Evolutionary conservation across 2,113 vertebrate species (phyloP).

Genomic region (zebrafish (Danio rerio)): GRCz12tu NC_133179.1:10602001-10602500

Average conservation of each 20-base stretch:
- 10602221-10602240: neutral
- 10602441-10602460: slow-evolving; percentile 24
- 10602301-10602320: neutral
- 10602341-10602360: neutral
- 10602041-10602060: no score
- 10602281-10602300: neutral
- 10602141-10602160: no score
- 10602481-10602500: neutral
- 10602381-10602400: slow-evolving; percentile 3
- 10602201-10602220: neutral
- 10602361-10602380: neutral
- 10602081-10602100: no score
- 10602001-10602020: no score
- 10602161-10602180: no score
- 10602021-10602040: no score
- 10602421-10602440: slow-evolving; percentile 28
- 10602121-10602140: neutral
- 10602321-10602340: neutral
- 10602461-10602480: neutral
- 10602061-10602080: no score
- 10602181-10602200: no score
- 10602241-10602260: neutral
- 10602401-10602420: neutral
- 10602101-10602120: no score
- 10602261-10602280: neutral